Conservation (phyloP, 2,113 vertebrate species). For the Gallinago paraguaiae region DNA sequence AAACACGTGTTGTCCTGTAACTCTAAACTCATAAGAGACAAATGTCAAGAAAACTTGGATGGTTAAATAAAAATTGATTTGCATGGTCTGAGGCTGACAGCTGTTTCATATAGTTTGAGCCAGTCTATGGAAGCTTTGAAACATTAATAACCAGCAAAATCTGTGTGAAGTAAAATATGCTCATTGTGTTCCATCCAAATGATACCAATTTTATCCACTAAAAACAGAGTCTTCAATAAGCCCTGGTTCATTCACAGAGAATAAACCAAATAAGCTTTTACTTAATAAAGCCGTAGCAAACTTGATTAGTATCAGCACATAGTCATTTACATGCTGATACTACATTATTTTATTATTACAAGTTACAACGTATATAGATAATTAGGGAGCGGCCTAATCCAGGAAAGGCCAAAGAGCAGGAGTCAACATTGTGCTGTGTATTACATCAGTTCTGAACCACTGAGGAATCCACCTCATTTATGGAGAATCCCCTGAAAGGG, state of each 20-base stretch:
- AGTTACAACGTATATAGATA: neutral
- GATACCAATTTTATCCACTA: neutral
- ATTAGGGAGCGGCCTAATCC: neutral
- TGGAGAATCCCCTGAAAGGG: neutral
- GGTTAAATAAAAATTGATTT: conserved; percentile 63
- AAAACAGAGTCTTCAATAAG: neutral
- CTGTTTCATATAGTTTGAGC: conserved; percentile 18
- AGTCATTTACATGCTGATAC: neutral
- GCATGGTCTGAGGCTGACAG: neutral
- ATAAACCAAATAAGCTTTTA: neutral
- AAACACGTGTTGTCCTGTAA: conserved; percentile 57
- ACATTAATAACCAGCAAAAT: conserved; percentile 10
- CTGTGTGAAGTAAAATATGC: neutral
- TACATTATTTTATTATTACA: neutral
- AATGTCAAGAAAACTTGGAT: conserved; percentile 49
- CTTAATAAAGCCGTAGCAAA: neutral
- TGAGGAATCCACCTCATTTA: neutral
- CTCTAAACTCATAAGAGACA: conserved; percentile 23
- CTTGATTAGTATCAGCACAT: neutral
- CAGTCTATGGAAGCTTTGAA: conserved; percentile 40
- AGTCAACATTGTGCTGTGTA: neutral
- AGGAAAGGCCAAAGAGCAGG: neutral
- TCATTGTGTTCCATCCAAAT: neutral
- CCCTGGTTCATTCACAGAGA: neutral
- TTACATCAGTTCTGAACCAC: neutral